These are phyloP conservation scores for Galleria mellonella DNA, from an alignment of 1,140 invertebrate species.

Conservation along the genomic window DNA sequence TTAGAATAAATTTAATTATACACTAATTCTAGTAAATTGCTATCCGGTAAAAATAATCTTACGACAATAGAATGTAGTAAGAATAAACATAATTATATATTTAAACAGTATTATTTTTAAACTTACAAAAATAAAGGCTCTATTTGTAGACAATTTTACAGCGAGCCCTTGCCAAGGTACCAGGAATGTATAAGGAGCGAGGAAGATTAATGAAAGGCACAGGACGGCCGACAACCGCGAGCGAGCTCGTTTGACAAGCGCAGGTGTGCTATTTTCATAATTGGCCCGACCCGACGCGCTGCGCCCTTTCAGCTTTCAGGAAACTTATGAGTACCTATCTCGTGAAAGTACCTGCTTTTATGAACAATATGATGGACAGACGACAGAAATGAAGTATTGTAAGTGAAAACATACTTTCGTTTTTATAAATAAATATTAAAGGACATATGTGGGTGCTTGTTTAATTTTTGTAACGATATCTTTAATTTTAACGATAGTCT, in stretches of 20 bases:
- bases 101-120: no score
- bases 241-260: conserved; percentile 59
- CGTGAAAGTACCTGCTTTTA: neutral
- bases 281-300: conserved; percentile 50
- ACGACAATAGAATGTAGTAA: no score
- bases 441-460: no score
- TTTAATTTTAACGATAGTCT: no score
- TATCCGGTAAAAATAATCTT: no score
- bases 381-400: neutral
- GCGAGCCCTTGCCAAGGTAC: conserved; percentile 32
- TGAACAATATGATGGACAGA: neutral
- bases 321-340: conserved; percentile 24
- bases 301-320: conserved; percentile 60
- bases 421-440: no score
- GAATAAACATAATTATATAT: no score
- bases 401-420: no score
- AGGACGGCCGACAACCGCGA: conserved; percentile 56
- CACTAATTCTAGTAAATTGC: no score
- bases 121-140: neutral
- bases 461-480: no score
- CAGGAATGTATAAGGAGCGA: conserved; percentile 61
- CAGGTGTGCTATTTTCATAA: conserved; percentile 74
- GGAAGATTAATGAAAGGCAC: conserved; percentile 62
- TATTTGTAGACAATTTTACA: conserved; percentile 37
- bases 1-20: no score